Conservation (phyloP, 1,140 invertebrate species). For the Drosophila sucinea region DNA sequence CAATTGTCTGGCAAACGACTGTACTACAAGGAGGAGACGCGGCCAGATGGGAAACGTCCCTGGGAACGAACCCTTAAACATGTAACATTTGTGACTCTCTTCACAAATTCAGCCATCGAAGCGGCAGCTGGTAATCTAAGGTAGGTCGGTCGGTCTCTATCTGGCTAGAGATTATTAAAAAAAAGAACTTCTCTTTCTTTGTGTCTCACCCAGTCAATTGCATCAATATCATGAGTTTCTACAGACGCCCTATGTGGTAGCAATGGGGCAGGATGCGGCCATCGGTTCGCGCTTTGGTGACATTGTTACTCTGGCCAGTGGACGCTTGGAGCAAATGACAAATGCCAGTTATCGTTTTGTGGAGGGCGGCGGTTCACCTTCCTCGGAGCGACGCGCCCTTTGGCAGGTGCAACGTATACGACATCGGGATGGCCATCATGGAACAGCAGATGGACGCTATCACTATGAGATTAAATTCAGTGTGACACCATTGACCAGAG, state of each 20-base stretch:
- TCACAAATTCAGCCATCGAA: slow-evolving; percentile 74
- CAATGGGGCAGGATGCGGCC: slow-evolving; percentile 76
- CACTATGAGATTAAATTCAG: slow-evolving; percentile 87
- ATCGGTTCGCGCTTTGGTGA: slow-evolving; percentile 84
- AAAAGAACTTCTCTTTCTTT: background rate
- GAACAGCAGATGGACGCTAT: slow-evolving; percentile 77
- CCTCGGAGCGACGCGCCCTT: slow-evolving; percentile 84
- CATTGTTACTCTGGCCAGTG: slow-evolving; percentile 85
- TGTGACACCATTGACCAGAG: slow-evolving; percentile 83
- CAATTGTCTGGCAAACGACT: slow-evolving; percentile 69
- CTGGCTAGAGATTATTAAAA: too few species aligned
- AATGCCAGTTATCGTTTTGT: slow-evolving; percentile 85
- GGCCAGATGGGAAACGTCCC: slow-evolving; percentile 29
- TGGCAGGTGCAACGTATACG: slow-evolving; percentile 87
- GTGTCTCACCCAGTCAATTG: slow-evolving; percentile 57
- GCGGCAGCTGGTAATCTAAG: slow-evolving; percentile 76
- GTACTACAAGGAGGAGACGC: slow-evolving; percentile 64
- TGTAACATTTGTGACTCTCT: slow-evolving; percentile 85
- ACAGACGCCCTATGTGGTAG: slow-evolving; percentile 84
- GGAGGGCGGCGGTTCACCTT: slow-evolving; percentile 63
- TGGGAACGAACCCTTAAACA: slow-evolving; percentile 86
- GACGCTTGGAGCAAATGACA: slow-evolving; percentile 84
- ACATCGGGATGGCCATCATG: slow-evolving; percentile 84
- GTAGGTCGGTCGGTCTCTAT: slow-evolving; percentile 33
- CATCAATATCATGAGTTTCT: slow-evolving; percentile 73